Conservation (phyloP, 1,140 invertebrate genomes). For the Aphaenogaster ashmeadi region DNA sequence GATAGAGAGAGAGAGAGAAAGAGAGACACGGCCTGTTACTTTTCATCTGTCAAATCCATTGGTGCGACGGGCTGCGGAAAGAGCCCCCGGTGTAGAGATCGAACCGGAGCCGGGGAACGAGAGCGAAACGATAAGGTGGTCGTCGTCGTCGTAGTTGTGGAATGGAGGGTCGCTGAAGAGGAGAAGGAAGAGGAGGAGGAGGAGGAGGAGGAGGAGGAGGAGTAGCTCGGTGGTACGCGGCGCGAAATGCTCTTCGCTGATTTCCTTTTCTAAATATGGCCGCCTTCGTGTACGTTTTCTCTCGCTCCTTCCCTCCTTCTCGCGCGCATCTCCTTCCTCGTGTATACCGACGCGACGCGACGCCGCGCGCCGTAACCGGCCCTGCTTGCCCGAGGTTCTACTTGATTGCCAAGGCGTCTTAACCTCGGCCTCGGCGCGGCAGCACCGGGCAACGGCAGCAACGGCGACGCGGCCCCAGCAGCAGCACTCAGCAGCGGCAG, state of each 20-base stretch:
- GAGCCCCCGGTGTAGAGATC: conserved; percentile 53
- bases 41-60: conserved; percentile 75
- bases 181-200: not conserved
- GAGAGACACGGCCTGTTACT: conserved; percentile 63
- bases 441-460: not conserved
- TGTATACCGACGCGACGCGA: conserved; percentile 66
- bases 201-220: conserved; percentile 18
- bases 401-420: conserved; percentile 87
- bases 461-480: not conserved
- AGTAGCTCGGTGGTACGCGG: conserved; percentile 73
- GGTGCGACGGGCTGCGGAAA: conserved; percentile 64
- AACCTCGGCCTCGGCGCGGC: conserved; percentile 81
- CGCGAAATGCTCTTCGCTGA: conserved; percentile 85
- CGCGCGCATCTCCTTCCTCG: conserved; percentile 7
- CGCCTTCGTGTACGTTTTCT: conserved; percentile 81
- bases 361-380: conserved; percentile 82
- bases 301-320: conserved; percentile 70
- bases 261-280: conserved; percentile 87
- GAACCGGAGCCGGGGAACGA: conserved; percentile 50
- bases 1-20: conserved; percentile 15
- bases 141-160: conserved; percentile 40
- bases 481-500: not conserved
- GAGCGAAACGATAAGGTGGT: conserved; percentile 57
- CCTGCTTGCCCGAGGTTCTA: conserved; percentile 87
- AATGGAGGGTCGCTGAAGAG: conserved; percentile 39